Evolutionary conservation across 2,888 invertebrate species (phyloP), one percentile per base, ranked within the genome.

Genomic region (Polydrusus cervinus): DNA sequence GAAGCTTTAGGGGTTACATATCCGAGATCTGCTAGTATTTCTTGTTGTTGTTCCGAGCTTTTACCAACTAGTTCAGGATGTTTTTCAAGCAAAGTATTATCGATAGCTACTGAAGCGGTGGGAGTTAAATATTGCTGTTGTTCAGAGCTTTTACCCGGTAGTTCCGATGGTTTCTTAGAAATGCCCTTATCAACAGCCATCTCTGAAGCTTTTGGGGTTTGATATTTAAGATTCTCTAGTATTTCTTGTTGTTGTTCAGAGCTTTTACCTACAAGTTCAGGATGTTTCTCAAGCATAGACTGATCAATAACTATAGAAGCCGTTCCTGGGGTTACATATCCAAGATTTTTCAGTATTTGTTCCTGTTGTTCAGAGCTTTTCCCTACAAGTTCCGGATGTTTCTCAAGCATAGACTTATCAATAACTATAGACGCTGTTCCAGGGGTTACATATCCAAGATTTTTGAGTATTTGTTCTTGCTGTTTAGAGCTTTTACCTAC

Each of bases 211-310:
- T 62, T 18, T 11, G 43, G 16, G 16, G 45, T 43, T 18, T 20
- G 20, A 45, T 72, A 72, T 8, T 66, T 66, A 40, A 72, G 57
- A 30, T 47, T 25, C 25, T 14, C n/a, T n/a, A 72, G 66, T 10
- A 72, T 45, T 16, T 45, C n/a, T 65, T 66, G 16, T 14, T 67
- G 73, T 14, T 73, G 47, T n/a, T 3, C 1, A 9, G 14, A 6
- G 34, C 30, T 67, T 60, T 73, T 67, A 18, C 67, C 73, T 30
- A 30, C 30, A 18, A 30, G 14, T 49, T 65, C 65, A 25, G 47
- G 65, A 18, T 65, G 49, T 25, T 65, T 65, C 13, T 55, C 34
- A 47, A 14, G 7, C 47, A 14, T 14, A 3, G 6, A 10, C 8
- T 47, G 14, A 47, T 47, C 47, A 14, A 47, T 14, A 47, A 47